A percentile compares a stretch with the other conserved stretches of the same genome.
phyloP scores from a whole-genome alignment of 2,113 vertebrate genomes.

The Rhinolophus sinicus region DNA sequence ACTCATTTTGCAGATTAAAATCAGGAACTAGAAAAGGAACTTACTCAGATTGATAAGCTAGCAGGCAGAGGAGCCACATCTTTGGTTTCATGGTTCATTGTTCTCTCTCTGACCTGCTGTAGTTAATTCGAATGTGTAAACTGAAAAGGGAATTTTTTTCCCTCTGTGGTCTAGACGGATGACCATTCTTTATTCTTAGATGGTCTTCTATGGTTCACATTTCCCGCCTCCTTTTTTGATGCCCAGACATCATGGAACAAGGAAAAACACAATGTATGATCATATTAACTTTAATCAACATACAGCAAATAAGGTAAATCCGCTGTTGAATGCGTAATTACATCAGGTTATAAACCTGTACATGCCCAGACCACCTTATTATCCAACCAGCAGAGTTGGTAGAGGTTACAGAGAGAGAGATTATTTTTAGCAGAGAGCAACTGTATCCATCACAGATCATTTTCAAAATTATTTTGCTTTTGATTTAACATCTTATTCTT shows the following conservation, averaged over 20 bases:
- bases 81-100: background rate
- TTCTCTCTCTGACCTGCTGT: background rate
- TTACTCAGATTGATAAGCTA: background rate
- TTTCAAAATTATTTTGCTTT: constrained; percentile 20
- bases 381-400: background rate
- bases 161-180: background rate
- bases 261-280: background rate
- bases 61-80: background rate
- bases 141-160: background rate
- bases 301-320: background rate
- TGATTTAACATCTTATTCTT: background rate
- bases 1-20: background rate
- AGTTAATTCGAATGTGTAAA: background rate
- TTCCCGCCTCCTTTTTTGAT: background rate
- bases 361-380: background rate
- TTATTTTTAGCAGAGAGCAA: background rate
- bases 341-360: background rate
- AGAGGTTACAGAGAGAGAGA: background rate
- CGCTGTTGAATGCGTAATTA: background rate
- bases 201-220: background rate
- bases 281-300: background rate
- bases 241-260: background rate
- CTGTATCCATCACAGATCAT: background rate
- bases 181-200: background rate
- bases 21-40: background rate